phyloP scores from a whole-genome alignment of 2,797 vertebrate species.

The Poecile montanus region DNA sequence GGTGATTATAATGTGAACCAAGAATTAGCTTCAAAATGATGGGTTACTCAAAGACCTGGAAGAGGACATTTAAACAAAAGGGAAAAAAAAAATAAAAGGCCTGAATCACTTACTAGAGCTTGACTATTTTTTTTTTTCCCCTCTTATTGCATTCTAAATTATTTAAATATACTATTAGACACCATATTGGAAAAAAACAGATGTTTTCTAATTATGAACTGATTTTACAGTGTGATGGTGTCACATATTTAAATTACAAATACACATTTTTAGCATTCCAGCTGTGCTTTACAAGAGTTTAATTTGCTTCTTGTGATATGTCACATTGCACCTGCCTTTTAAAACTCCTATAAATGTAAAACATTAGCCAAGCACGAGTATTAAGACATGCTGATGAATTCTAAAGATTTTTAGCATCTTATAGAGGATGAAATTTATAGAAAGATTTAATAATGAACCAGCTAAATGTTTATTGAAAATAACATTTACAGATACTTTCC shows the following conservation, averaged over 20 bases:
- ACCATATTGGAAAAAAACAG: conserved; percentile 82
- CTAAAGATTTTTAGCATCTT: conserved; percentile 73
- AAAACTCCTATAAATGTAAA: conserved; percentile 84
- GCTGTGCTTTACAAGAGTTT: conserved; percentile 85
- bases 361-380: conserved; percentile 79
- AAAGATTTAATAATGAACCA: conserved; percentile 73
- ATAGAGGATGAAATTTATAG: conserved; percentile 67
- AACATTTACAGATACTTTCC: conserved; percentile 79
- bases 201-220: conserved; percentile 86
- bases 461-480: conserved; percentile 75
- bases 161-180: conserved; percentile 85
- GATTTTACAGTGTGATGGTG: conserved; percentile 85
- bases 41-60: conserved; percentile 54
- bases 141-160: conserved; percentile 80
- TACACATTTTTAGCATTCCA: conserved; percentile 86
- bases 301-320: conserved; percentile 85
- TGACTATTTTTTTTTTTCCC: conserved; percentile 6
- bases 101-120: conserved; percentile 69
- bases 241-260: conserved; percentile 87
- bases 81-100: neutral
- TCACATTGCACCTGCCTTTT: conserved; percentile 84
- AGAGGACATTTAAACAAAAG: conserved; percentile 67
- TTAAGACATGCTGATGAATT: conserved; percentile 78
- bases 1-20: conserved; percentile 67
- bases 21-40: conserved; percentile 74